Base-by-base conservation (phyloP, 2,113 vertebrate species). In the Oriolus oriolus region DNA sequence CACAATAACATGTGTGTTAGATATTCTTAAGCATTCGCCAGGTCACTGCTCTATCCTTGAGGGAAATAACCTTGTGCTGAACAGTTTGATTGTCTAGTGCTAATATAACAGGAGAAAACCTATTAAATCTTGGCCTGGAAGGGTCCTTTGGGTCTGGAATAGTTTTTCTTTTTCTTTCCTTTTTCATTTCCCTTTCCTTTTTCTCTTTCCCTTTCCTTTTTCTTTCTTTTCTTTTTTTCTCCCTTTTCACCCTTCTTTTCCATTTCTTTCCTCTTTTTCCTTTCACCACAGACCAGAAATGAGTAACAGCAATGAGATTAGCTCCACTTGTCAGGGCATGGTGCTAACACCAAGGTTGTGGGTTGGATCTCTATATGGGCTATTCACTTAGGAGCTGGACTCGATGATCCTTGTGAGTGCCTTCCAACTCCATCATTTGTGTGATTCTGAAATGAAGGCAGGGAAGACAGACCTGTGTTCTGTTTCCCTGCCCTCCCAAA, bases 1-100 rank as follows among this genome's bases (percentile, higher is more conserved):
- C 90, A 94, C 95, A 97, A 89, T 98, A 97, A 97, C 71, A 49
- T 86, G 87, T 50, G 59, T 85, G 95, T 95, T 93, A 90, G 96
- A 94, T 90, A 88, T 78, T 90, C 81, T 89, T 56, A 68, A 94
- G 90, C 54, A 22, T 60, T 93, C n/a, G 7, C 84, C 84, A 56
- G 57, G 64, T 65, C 81, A 68, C 79, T 9, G 8, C 74, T 78
- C 65, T 68, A 54, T 54, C 69, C 95, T 69, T 71, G 70, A 90
- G 94, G 91, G 80, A 77, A 84, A 94, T 82, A 74, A 90, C 74
- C 70, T 80, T 44, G 28, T 35, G 19, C 47, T 94, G 95, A 97
- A 66, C 30, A 64, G 93, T 85, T 49, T 53, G 61, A 47, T 74
- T 59, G 60, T 94, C 87, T 91, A 87, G 61, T 91, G 87, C 57